phyloP scores from a whole-genome alignment of 2,797 vertebrate genomes.

The Lithobates sylvaticus region DNA sequence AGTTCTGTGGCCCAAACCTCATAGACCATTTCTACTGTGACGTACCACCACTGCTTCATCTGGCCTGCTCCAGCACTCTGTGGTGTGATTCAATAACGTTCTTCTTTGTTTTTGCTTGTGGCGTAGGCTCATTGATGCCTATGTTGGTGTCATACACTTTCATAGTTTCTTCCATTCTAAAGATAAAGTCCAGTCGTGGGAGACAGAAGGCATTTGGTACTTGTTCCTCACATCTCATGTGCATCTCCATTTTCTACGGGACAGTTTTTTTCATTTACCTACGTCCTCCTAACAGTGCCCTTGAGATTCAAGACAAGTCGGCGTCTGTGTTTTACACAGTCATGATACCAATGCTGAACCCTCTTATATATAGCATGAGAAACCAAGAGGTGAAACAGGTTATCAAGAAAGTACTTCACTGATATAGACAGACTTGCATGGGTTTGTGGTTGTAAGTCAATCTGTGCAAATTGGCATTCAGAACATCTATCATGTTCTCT shows the following conservation, averaged over 20 bases:
- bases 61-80: slow-evolving; percentile 28
- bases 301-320: not conserved
- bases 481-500: too few species aligned
- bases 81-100: not conserved
- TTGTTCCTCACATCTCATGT: slow-evolving; percentile 32
- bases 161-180: not conserved
- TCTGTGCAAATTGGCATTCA: too few species aligned
- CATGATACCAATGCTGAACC: slow-evolving; percentile 19
- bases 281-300: not conserved
- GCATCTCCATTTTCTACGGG: slow-evolving; percentile 2
- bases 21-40: slow-evolving; percentile 53
- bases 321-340: slow-evolving; percentile 16
- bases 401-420: not conserved
- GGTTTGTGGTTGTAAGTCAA: too few species aligned
- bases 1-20: slow-evolving; percentile 26
- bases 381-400: not conserved
- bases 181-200: not conserved
- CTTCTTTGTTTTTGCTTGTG: not conserved
- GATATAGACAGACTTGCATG: not conserved
- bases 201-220: slow-evolving; percentile 25
- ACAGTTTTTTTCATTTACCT: slow-evolving; percentile 11
- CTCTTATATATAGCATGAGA: not conserved
- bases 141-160: slow-evolving; percentile 1
- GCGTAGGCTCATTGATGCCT: not conserved
- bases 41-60: slow-evolving; percentile 10